phyloP scores from a whole-genome alignment of 1,140 invertebrate species.

The Ips nitidus region DNA sequence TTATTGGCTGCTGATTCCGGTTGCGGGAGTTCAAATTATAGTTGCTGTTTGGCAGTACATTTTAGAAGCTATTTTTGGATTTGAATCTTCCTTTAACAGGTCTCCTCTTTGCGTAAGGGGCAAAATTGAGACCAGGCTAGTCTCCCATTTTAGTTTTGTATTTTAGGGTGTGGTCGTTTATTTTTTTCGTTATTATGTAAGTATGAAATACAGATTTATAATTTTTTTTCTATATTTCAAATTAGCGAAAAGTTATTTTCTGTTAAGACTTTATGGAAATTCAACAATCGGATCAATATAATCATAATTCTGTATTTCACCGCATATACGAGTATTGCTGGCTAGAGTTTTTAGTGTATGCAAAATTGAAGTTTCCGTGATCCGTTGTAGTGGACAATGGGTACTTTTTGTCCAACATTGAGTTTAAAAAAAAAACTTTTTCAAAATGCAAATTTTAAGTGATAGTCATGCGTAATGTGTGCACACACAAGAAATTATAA shows the following conservation, averaged over 20 bases:
- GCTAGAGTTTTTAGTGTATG: no score
- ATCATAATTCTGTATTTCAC: slow-evolving; percentile 1
- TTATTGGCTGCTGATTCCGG: slow-evolving; percentile 1
- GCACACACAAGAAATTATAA: no score
- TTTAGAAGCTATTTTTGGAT: slow-evolving; percentile 1
- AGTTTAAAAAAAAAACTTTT: no score
- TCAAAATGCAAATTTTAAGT: no score
- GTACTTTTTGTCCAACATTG: no score
- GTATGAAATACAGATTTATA: slow-evolving; percentile 2
- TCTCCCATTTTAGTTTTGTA: slow-evolving; percentile 1
- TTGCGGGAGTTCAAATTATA: slow-evolving; percentile 14
- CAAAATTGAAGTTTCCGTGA: no score
- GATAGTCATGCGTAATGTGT: no score
- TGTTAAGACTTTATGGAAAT: neutral
- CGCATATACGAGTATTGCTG: neutral
- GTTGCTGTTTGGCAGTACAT: neutral
- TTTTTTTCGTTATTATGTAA: neutral
- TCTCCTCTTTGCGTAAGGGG: slow-evolving; percentile 81
- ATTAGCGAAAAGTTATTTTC: no score
- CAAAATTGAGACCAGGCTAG: slow-evolving; percentile 61
- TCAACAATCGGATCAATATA: neutral
- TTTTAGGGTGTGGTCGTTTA: slow-evolving; percentile 15
- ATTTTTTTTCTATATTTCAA: neutral
- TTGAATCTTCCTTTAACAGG: slow-evolving; percentile 61
- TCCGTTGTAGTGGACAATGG: no score